Evolutionary conservation across 2,113 vertebrate genomes (phyloP), one percentile per base, ranked within the genome.

Genomic region (Megaceryle maxima): DNA sequence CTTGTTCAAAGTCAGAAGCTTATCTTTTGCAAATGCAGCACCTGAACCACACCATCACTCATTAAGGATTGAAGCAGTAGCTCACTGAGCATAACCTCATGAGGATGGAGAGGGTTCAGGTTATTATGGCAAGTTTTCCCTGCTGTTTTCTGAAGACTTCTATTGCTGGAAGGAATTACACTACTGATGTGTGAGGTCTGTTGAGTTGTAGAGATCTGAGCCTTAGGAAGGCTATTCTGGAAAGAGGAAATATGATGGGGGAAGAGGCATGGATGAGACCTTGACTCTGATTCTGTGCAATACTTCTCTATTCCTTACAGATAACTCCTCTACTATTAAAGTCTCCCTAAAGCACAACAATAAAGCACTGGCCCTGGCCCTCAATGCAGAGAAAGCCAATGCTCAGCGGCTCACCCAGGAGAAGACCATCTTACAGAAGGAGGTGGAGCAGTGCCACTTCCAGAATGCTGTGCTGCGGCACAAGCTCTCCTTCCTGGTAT

Each of bases 301-400:
- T 75, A 13, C 8, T 87, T 68, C 33, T 87, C 10, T 90, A 4
- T 87, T 46, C 59, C 67, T 59, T 90, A 57, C 95, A 99, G 98
- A 99, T 75, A 98, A 98, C 33, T 99, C 98, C 13, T 99, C 98
- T 51, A 98, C 97, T 91, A 96, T 99, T 91, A 99, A 98, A 91
- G 62, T 98, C 20, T 99, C 98, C 33, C 82, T 99, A 51, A 99
- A 99, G 96, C 98, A 96, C 87, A 99, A 99, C 96, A 99, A 99
- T 90, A 99, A 98, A 96, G 98, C 98, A 4, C 73, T 99, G 76
- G 99, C 98, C 26, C 46, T 98, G 35, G 98, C 99, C 39, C 92
- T 99, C 76, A 98, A 90, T 64, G 97, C 95, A 1, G 97, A 98
- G 81, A 99, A 98, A 94, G 94, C 97, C 74, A 97, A 96, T 44